Evolutionary conservation across 2,888 invertebrate genomes (phyloP), one percentile per base, ranked within the genome.

Genomic region (Tethea ocularis): DNA sequence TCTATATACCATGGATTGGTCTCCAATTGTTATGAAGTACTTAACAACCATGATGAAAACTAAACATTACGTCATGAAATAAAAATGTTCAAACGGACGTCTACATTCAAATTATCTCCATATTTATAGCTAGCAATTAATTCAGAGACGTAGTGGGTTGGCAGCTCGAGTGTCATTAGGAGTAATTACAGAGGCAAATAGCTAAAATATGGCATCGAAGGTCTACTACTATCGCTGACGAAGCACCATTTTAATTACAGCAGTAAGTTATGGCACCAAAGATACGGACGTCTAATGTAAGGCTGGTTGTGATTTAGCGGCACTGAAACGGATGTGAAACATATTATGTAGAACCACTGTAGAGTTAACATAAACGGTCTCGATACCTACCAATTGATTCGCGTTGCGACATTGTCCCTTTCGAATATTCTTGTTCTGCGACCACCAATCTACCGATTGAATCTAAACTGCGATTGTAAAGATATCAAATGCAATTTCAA

Each of bases 71-170:
- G 46, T 46, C 46, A 46, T 46, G 20, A 46, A 64, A 51, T 51
- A 61, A 66, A 68, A 64, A 66, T 66, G 69, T 69, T 68, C 57
- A 62, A 62, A 62, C 60, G 57, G 58, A 66, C 67, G 62, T 69
- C 68, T 75, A 70, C 63, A 75, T 75, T 72, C 59, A 71, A 73
- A 77, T 72, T 67, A 76, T 69, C 68, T 72, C 61, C 67, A 70
- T 72, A 77, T 74, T 81, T 80, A 82, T 78, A 60, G 67, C 57
- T 63, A 64, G 72, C 77, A 75, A 83, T 83, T 80, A 80, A 75
- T 71, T 74, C 67, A 58, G 61, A 58, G 56, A 55, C 53, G 57
- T 60, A 56, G 59, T 61, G 58, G 57, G 57, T 61, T 56, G 51
- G 52, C 62, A 57, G 59, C 64, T 63, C 62, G 62, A 56, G 65